A percentile compares a stretch with the other conserved stretches of the same genome.
phyloP scores from a whole-genome alignment of 1,140 invertebrate species.

The Anagrus nilaparvatae region DNA sequence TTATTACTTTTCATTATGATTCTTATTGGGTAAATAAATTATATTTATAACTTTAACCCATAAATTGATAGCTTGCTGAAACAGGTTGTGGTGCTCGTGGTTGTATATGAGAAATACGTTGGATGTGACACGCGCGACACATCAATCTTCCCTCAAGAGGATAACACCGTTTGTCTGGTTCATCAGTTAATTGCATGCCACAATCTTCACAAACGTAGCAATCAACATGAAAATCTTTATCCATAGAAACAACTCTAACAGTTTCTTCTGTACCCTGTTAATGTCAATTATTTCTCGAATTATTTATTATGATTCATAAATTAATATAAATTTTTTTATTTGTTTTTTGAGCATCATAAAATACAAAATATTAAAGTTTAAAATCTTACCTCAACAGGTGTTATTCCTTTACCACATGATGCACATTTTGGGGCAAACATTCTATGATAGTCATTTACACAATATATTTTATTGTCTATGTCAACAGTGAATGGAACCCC shows the following conservation, averaged over 20 bases:
- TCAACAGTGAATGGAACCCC: slow-evolving; percentile 97
- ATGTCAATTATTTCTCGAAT: slow-evolving; percentile 5
- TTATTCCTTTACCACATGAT: slow-evolving; percentile 86
- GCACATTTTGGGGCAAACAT: slow-evolving; percentile 97
- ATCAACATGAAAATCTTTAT: slow-evolving; percentile 97
- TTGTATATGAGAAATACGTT: slow-evolving; percentile 61
- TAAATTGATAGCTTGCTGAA: slow-evolving; percentile 70
- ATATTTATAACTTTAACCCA: slow-evolving; percentile 46
- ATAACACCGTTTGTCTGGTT: slow-evolving; percentile 93
- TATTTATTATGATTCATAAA: too few species aligned
- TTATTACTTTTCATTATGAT: too few species aligned
- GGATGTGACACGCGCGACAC: slow-evolving; percentile 85
- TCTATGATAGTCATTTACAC: slow-evolving; percentile 96
- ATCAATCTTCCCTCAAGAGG: slow-evolving; percentile 81
- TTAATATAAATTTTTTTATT: background rate
- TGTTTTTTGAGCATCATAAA: background rate
- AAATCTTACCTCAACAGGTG: slow-evolving; percentile 57
- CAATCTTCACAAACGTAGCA: slow-evolving; percentile 98
- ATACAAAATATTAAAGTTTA: slow-evolving; percentile 2
- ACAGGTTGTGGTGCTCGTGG: slow-evolving; percentile 50
- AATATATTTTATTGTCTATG: slow-evolving; percentile 97
- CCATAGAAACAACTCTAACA: slow-evolving; percentile 94
- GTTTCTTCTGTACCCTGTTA: slow-evolving; percentile 90
- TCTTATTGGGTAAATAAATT: too few species aligned
- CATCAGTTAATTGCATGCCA: slow-evolving; percentile 92